Percentiles rank a stretch among this genome's conserved stretches.
Conservation (phyloP, 2,888 invertebrate genomes). For the Eupithecia insigniata region DNA sequence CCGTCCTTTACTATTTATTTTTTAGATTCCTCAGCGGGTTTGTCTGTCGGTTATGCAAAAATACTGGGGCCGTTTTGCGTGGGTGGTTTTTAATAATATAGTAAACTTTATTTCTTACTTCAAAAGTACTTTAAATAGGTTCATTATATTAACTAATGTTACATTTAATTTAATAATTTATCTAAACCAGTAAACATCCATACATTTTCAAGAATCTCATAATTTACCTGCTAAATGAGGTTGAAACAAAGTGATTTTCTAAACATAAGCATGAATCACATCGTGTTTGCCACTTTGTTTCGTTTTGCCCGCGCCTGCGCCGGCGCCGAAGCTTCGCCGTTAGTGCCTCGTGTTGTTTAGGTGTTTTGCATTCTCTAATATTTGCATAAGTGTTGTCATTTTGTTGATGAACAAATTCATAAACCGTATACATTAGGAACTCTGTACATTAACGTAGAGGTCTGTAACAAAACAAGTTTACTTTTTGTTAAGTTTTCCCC, state of each 20-base stretch:
- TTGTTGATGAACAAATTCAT: neutral
- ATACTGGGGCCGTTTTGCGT: neutral
- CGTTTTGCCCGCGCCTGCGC: slow-evolving; percentile 40
- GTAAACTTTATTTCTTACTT: neutral
- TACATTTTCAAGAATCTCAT: slow-evolving; percentile 16
- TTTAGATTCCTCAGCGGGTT: neutral
- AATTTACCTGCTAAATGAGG: slow-evolving; percentile 33
- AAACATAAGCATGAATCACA: slow-evolving; percentile 56
- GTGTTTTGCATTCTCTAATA: slow-evolving; percentile 30
- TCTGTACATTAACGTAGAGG: neutral
- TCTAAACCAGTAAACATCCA: neutral
- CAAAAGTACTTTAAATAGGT: neutral
- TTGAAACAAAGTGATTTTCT: slow-evolving; percentile 51
- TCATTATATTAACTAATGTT: neutral
- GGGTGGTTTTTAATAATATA: neutral
- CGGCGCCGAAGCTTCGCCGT: slow-evolving; percentile 29
- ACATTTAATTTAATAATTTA: neutral
- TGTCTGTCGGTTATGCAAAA: slow-evolving; percentile 23
- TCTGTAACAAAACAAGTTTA: too few species aligned
- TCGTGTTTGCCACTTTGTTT: slow-evolving; percentile 45
- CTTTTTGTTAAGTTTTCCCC: too few species aligned
- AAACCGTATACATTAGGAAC: neutral
- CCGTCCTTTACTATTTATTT: slow-evolving; percentile 33
- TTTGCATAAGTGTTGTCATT: slow-evolving; percentile 14
- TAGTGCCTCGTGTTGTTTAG: slow-evolving; percentile 27